Conservation (phyloP, 2,797 vertebrate genomes). For the Acipenser ruthenus region DNA sequence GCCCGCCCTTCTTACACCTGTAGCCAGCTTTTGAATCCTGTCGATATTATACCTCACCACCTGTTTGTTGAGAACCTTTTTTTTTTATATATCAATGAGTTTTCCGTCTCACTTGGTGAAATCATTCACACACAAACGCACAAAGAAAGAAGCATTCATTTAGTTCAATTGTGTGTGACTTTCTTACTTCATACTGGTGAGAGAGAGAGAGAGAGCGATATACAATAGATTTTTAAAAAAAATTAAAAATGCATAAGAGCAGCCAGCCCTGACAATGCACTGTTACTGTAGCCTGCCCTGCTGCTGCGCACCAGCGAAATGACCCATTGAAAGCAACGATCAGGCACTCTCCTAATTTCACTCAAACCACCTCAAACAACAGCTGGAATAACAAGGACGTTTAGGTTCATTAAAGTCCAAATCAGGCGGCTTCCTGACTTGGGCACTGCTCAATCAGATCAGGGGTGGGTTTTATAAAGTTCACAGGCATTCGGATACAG, state of each 20-base stretch:
- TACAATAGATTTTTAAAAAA: constrained; percentile 20
- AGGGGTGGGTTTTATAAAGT: constrained; percentile 25
- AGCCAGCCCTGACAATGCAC: background rate
- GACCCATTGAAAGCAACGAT: constrained; percentile 30
- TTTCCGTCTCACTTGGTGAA: no score
- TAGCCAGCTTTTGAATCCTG: no score
- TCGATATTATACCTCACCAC: no score
- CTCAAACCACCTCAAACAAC: constrained; percentile 52
- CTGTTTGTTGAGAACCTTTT: no score
- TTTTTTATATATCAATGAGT: no score
- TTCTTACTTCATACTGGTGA: background rate
- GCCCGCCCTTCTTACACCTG: no score
- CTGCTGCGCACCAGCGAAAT: background rate
- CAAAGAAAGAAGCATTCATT: background rate
- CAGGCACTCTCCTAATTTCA: constrained; percentile 37
- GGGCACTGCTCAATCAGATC: constrained; percentile 48
- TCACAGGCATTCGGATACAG: constrained; percentile 34
- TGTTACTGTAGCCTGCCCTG: background rate
- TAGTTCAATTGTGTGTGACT: background rate
- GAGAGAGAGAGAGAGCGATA: background rate
- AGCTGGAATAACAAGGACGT: constrained; percentile 67
- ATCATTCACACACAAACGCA: no score
- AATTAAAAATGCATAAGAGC: background rate
- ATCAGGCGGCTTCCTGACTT: constrained; percentile 57
- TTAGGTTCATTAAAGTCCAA: constrained; percentile 59